These are phyloP conservation scores for Phenacoccus solenopsis DNA, from an alignment of 1,140 invertebrate genomes.

Conservation along the genomic window DNA sequence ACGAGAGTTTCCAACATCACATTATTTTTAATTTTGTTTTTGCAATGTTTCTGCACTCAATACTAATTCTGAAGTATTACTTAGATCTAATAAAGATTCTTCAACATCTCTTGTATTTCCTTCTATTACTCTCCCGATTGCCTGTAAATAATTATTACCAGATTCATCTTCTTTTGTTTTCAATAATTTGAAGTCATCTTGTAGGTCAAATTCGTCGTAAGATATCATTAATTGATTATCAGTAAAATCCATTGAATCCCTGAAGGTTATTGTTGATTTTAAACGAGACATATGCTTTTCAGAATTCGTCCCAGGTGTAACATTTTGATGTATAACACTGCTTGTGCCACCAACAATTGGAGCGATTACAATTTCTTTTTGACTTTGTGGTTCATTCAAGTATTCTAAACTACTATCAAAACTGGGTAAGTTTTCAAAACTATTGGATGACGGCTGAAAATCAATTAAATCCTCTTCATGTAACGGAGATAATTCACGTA, in stretches of 20 bases:
- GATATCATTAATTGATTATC: conserved; percentile 20
- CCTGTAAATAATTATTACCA: not conserved
- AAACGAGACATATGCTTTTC: conserved; percentile 24
- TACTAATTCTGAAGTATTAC: conserved; percentile 14
- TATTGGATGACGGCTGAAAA: not conserved
- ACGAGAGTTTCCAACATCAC: too few species aligned
- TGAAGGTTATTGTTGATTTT: conserved; percentile 28
- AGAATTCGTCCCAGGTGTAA: not conserved
- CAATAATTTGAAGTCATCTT: not conserved
- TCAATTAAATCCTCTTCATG: conserved; percentile 9
- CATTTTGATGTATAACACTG: too few species aligned
- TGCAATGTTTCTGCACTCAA: conserved; percentile 12
- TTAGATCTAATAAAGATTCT: not conserved
- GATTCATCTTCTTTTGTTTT: not conserved
- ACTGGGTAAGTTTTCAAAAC: conserved; percentile 7
- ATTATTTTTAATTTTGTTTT: too few species aligned
- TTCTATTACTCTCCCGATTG: not conserved
- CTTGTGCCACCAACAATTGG: conserved; percentile 21
- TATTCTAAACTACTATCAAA: conserved; percentile 23
- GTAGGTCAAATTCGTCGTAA: conserved; percentile 19
- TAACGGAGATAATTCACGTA: conserved; percentile 20
- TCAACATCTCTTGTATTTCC: not conserved
- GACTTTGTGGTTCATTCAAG: conserved; percentile 21
- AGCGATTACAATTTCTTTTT: conserved; percentile 25
- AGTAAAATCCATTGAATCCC: conserved; percentile 24